Evolutionary conservation across 2,888 invertebrate genomes (phyloP).

Genomic region (Calephelis perditalis): DNA sequence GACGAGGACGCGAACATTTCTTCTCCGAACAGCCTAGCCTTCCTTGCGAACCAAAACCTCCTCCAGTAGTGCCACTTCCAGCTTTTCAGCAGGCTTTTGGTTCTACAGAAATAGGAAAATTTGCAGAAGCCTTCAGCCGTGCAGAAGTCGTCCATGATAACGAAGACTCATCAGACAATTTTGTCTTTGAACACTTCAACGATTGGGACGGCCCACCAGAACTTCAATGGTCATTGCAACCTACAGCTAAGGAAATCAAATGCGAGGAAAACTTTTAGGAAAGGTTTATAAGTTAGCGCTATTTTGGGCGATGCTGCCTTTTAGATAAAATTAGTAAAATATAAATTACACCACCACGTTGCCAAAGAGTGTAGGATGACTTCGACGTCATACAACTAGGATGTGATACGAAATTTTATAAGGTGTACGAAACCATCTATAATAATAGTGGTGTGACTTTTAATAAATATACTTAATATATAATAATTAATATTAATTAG

Average conservation of each 20-base stretch:
- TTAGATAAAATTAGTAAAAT: conserved; percentile 65
- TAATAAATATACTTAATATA: conserved; percentile 55
- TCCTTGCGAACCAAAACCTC: conserved; percentile 57
- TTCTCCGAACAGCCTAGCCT: conserved; percentile 43
- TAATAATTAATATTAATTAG: conserved; percentile 34
- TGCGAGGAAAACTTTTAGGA: conserved; percentile 68
- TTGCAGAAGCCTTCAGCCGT: conserved; percentile 84
- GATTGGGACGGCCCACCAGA: conserved; percentile 65
- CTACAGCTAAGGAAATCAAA: conserved; percentile 62
- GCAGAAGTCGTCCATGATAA: conserved; percentile 71
- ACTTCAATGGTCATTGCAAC: conserved; percentile 59
- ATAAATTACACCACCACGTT: conserved; percentile 74
- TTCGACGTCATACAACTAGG: conserved; percentile 61
- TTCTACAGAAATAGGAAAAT: conserved; percentile 91
- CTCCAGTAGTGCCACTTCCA: conserved; percentile 81
- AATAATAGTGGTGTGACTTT: conserved; percentile 69
- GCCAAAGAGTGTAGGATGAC: conserved; percentile 64
- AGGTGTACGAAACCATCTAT: conserved; percentile 56
- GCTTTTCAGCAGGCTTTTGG: conserved; percentile 93
- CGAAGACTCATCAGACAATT: conserved; percentile 57
- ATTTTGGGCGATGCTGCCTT: conserved; percentile 33
- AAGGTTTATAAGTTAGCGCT: conserved; percentile 48
- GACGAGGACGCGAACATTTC: conserved; percentile 41
- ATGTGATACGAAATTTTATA: conserved; percentile 67
- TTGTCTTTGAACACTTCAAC: conserved; percentile 58